Evolutionary conservation across 2,113 vertebrate species (phyloP).

Genomic region (Nicator chloris): DNA sequence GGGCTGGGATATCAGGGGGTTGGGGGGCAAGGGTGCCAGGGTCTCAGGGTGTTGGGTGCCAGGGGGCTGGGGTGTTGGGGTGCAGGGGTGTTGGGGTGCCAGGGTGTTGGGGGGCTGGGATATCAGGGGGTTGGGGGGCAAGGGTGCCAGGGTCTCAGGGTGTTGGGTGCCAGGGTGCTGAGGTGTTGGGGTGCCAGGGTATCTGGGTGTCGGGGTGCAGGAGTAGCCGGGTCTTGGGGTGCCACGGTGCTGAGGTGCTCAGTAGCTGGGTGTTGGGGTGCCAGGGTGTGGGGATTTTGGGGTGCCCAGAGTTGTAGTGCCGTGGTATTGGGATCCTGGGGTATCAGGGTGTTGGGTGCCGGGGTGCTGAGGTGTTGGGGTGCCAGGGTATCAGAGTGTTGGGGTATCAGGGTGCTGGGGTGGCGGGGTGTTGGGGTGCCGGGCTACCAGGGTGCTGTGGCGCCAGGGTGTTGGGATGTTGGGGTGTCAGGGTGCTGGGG

Average conservation of each 20-base stretch:
- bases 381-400: neutral
- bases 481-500: rapidly evolving
- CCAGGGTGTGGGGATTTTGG: too few relatives aligned
- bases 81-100: neutral
- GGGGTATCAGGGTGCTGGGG: neutral
- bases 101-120: too few relatives aligned
- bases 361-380: neutral
- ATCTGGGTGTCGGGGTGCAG: rapidly evolving
- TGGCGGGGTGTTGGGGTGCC: neutral
- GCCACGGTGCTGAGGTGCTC: neutral
- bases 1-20: rapidly evolving
- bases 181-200: neutral
- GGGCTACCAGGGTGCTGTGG: rapidly evolving
- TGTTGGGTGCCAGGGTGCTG: too few relatives aligned
- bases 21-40: neutral
- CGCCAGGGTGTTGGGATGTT: rapidly evolving
- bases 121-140: too few relatives aligned
- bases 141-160: rapidly evolving
- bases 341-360: rapidly evolving
- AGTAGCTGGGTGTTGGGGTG: too few relatives aligned
- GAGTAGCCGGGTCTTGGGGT: too few relatives aligned
- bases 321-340: rapidly evolving
- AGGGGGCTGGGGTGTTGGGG: neutral
- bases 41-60: neutral
- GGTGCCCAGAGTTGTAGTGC: rapidly evolving